Base-by-base conservation (phyloP, 2,888 invertebrate genomes). In the Tinea trinotella region DNA sequence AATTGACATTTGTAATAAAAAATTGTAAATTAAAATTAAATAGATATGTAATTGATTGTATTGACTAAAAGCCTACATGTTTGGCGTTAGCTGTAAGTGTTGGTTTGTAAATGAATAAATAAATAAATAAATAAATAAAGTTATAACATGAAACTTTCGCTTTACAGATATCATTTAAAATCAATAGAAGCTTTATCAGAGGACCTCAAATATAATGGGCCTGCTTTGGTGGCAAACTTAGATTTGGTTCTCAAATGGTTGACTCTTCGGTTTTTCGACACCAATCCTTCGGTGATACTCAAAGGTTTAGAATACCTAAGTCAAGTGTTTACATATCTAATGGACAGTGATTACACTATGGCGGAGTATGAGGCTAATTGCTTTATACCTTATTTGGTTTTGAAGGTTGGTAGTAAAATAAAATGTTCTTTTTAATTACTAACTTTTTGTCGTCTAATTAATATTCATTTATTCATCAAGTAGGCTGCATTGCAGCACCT, bases 241-340 rank as follows among this genome's bases (percentile, higher is more conserved):
- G 99, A 99, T 86, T 85, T 99, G 58, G 93, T 99, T 55, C 89
- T 99, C 48, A 98, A 98, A 74, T 99, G 99, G 99, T 76, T 98
- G 62, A 98, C 98, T 0, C 82, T 99, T 49, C 88, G 99, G 57
- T 99, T 99, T 85, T 99, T 98, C 68, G 99, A 99, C 82, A 99
- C 99, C 18, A 99, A 99, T 86, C 98, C 99, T 7, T 97, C 97
- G 12, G 98, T 99, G 34, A 88, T 99, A 57, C 88, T 98, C 63
- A 97, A 96, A 84, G 96, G 95, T n/a, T 83, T 99, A 62, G 98
- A 98, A 71, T 98, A 97, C 76, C 84, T 98, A 9, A 91, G 92
- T 58, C 77, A 89, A 13, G 93, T 97, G 56, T 97, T 99, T 76
- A 90, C 90, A 58, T 88, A 92, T 69, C 87, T 98, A 22, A 92